phyloP scores from a whole-genome alignment of 2,113 vertebrate genomes.

The Sisor rabdophorus region DNA sequence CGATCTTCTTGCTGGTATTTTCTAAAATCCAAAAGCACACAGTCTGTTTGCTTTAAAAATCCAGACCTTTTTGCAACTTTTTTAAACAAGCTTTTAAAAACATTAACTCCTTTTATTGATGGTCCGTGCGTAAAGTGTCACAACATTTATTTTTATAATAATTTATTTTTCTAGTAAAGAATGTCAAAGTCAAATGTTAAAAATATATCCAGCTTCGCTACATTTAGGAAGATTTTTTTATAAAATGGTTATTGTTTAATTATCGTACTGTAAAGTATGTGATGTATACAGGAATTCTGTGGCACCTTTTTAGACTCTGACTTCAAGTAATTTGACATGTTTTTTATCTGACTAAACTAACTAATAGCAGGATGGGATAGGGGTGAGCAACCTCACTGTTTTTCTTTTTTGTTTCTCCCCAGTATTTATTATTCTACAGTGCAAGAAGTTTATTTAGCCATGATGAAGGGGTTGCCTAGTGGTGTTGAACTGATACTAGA shows the following conservation, averaged over 20 bases:
- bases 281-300: not conserved
- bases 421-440: not conserved
- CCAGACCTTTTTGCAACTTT: not conserved
- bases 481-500: too few relatives aligned
- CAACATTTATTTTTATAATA: not conserved
- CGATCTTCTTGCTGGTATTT: not conserved
- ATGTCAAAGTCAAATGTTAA: not conserved
- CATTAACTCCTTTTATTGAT: too few relatives aligned
- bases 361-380: not conserved
- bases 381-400: not conserved
- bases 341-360: not conserved
- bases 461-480: too few relatives aligned
- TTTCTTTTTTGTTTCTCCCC: too few relatives aligned
- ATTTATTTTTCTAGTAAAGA: not conserved
- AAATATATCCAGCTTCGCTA: not conserved
- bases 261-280: not conserved
- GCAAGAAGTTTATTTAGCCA: not conserved
- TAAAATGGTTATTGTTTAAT: not conserved
- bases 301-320: not conserved
- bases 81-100: not conserved
- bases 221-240: not conserved
- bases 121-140: too few relatives aligned
- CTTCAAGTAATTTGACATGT: not conserved
- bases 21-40: not conserved
- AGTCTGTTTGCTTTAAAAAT: not conserved